Base-by-base conservation (phyloP, 2,888 invertebrate species). In the Elegia similella region DNA sequence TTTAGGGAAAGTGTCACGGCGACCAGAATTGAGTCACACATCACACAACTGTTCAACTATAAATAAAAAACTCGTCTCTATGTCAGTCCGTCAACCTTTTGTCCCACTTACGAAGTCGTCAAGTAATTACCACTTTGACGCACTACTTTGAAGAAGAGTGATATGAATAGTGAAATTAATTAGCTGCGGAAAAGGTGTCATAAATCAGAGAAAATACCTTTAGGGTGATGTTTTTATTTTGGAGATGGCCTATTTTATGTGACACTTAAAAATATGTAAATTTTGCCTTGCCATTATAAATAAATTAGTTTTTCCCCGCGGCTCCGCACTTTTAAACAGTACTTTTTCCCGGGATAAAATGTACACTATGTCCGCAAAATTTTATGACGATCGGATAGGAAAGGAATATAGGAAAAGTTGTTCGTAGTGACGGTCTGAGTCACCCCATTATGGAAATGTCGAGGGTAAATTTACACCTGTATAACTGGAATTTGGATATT, bases 21-120 rank as follows among this genome's bases (percentile, higher is more conserved):
- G 12, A 32, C 10, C 34, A 50, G 16, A 38, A 34, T 50, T 38
- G 50, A 50, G 34, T 50, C 50, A 50, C 50, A 34, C 34, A 16
- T n/a, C n/a, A n/a, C n/a, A 53, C 23, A 23, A 7, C 17, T 34
- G 16, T 2, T 34, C 50, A 6, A 57, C 15, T 59, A 55, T 61
- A 60, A 55, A 60, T 57, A 57, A 38, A 56, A 59, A 52, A 63
- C 29, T 56, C 48, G 55, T 59, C 56, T 52, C 57, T 59, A 53
- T 55, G 62, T 46, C 56, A 46, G 75, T 69, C 62, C 74, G 60
- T 69, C 69, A 65, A 75, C 72, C 75, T 68, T 63, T 61, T 73
- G 75, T 16, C 62, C 75, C 59, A 72, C 61, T 70, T 72, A 54
- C 42, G 38, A 62, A 58, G 67, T 67, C 66, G 65, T 58, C 66